A percentile compares a stretch with the other conserved stretches of the same genome.
These are phyloP conservation scores for Drosophila punjabiensis DNA, from an alignment of 1,140 invertebrate species.

Conservation along the genomic window DNA sequence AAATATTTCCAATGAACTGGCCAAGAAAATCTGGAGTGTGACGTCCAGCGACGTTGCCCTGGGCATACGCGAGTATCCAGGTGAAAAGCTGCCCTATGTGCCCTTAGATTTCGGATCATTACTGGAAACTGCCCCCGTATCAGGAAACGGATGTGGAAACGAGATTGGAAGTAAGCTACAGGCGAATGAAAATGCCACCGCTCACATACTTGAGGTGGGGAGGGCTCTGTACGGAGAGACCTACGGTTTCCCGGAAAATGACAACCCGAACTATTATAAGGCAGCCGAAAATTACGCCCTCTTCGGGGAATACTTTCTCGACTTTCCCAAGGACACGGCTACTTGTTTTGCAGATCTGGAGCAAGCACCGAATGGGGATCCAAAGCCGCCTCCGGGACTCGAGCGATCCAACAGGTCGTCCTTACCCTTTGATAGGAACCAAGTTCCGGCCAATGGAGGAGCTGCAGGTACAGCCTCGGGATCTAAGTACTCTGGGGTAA, in stretches of 20 bases:
- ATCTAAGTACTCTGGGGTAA: conserved; percentile 1
- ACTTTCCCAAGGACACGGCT: conserved; percentile 55
- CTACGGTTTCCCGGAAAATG: conserved; percentile 57
- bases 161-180: conserved; percentile 2
- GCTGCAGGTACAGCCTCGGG: neutral
- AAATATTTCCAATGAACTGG: conserved; percentile 48
- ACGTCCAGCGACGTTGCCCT: conserved; percentile 26
- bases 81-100: neutral
- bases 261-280: conserved; percentile 62
- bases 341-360: conserved; percentile 14
- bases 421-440: conserved; percentile 32
- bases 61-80: neutral
- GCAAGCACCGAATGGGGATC: neutral
- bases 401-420: conserved; percentile 24
- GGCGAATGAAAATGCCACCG: conserved; percentile 4
- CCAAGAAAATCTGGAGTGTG: conserved; percentile 60
- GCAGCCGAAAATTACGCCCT: conserved; percentile 75
- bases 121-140: neutral
- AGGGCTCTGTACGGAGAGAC: conserved; percentile 55
- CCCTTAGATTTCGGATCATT: neutral
- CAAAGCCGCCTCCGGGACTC: conserved; percentile 39
- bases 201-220: conserved; percentile 51
- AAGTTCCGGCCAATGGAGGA: neutral
- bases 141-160: neutral
- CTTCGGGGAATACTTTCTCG: conserved; percentile 50